These are phyloP conservation scores for Stylophora pistillata DNA, from an alignment of 64 coral and sea anemone species.

Conservation along the genomic window DNA sequence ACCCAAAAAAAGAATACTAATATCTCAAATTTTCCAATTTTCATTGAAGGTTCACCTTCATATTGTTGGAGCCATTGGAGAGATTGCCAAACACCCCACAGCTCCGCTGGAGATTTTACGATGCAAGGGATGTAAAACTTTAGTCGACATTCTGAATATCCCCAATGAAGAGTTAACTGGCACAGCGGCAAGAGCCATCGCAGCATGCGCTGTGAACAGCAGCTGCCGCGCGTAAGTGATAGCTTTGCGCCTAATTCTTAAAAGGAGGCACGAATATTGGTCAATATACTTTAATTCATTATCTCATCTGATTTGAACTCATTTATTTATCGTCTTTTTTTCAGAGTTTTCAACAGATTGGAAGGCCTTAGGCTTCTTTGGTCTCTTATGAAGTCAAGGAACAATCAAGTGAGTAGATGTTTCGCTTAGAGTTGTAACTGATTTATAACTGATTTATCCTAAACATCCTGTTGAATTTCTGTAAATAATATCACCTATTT, in stretches of 20 bases:
- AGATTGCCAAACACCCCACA: slow-evolving; percentile 67
- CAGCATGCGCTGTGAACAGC: slow-evolving; percentile 53
- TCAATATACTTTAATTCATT: too few relatives aligned
- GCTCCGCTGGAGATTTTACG: slow-evolving; percentile 53
- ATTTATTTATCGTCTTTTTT: neutral
- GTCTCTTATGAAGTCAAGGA: slow-evolving; percentile 26
- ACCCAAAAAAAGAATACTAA: neutral
- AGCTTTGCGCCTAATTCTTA: neutral
- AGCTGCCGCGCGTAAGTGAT: slow-evolving; percentile 67
- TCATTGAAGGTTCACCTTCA: slow-evolving; percentile 69
- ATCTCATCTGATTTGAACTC: neutral
- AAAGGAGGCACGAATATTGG: too few relatives aligned
- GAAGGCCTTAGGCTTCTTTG: slow-evolving; percentile 11
- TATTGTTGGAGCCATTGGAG: slow-evolving; percentile 72
- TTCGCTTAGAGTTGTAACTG: neutral
- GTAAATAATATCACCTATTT: neutral
- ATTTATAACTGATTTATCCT: neutral
- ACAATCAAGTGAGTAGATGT: slow-evolving; percentile 7
- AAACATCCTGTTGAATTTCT: neutral
- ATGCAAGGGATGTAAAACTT: slow-evolving; percentile 71
- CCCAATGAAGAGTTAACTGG: slow-evolving; percentile 73
- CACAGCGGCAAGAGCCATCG: slow-evolving; percentile 65
- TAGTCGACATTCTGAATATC: slow-evolving; percentile 57
- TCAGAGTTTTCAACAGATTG: slow-evolving; percentile 16
- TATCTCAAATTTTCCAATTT: neutral